Percentiles rank a stretch among this genome's conserved stretches.
Evolutionary conservation across 2,797 vertebrate genomes (phyloP).

Genomic region (Phrynocephalus forsythii): DNA sequence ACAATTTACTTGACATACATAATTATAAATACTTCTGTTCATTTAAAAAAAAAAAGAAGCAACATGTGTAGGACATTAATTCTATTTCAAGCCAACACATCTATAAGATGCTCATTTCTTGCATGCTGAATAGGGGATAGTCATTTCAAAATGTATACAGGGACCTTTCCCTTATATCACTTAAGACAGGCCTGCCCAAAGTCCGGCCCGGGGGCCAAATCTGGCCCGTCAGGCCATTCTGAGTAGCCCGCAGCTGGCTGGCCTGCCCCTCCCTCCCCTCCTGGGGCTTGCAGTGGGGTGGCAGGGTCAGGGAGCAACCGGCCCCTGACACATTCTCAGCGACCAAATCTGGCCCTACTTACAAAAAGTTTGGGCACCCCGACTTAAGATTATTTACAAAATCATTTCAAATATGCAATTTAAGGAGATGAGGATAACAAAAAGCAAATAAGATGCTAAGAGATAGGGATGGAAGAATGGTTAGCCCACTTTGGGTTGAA

Average conservation of each 20-base stretch:
- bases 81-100: background rate
- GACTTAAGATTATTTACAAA: background rate
- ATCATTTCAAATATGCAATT: background rate
- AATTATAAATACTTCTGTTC: slow-evolving; percentile 1
- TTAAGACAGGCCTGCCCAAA: too few species aligned
- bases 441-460: background rate
- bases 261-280: too few species aligned
- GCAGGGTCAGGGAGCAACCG: too few species aligned
- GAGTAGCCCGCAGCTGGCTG: too few species aligned
- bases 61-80: slow-evolving; percentile 14
- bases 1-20: slow-evolving; percentile 28
- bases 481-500: background rate
- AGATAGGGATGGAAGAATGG: background rate
- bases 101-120: background rate
- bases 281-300: too few species aligned
- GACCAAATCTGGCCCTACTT: too few species aligned
- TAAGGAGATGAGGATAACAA: background rate
- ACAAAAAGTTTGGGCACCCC: too few species aligned
- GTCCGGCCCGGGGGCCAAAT: too few species aligned
- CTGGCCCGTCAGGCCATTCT: too few species aligned
- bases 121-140: background rate
- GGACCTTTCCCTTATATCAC: too few species aligned
- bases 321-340: too few species aligned
- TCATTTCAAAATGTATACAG: background rate
- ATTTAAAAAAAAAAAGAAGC: background rate